phyloP scores from a whole-genome alignment of 1,140 invertebrate species.

The Leptinotarsa defecta region DNA sequence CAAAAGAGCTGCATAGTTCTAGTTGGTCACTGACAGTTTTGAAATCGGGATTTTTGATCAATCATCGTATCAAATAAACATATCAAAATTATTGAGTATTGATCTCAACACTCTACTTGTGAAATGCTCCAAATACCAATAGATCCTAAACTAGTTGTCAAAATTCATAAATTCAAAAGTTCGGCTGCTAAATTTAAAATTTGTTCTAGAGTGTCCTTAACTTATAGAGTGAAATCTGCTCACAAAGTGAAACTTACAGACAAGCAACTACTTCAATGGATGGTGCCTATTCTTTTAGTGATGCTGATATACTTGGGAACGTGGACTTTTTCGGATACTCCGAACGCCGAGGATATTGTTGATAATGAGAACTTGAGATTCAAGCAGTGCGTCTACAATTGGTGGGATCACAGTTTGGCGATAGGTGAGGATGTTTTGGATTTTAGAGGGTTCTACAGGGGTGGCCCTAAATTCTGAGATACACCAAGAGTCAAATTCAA shows the following conservation, averaged over 20 bases:
- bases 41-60: too few relatives aligned
- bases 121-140: too few relatives aligned
- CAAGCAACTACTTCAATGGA: slow-evolving; percentile 87
- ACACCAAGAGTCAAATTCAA: too few relatives aligned
- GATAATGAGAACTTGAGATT: slow-evolving; percentile 79
- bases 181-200: background rate
- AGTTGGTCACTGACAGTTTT: too few relatives aligned
- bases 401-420: slow-evolving; percentile 90
- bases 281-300: slow-evolving; percentile 84
- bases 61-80: too few relatives aligned
- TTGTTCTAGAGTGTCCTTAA: slow-evolving; percentile 79
- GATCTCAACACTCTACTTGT: too few relatives aligned
- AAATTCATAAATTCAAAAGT: too few relatives aligned
- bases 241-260: slow-evolving; percentile 92
- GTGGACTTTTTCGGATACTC: slow-evolving; percentile 85
- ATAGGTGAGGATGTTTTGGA: slow-evolving; percentile 65
- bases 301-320: slow-evolving; percentile 87
- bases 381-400: slow-evolving; percentile 87
- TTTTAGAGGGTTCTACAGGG: background rate
- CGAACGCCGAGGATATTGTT: slow-evolving; percentile 74
- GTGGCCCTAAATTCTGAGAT: too few relatives aligned
- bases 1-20: too few relatives aligned
- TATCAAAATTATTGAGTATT: too few relatives aligned
- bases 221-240: slow-evolving; percentile 91
- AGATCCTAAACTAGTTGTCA: too few relatives aligned